Percentiles rank a stretch among this genome's conserved stretches.
These are phyloP conservation scores for Drosophila sp. DNA, from an alignment of 1,140 invertebrate genomes.

Conservation along the genomic window DNA sequence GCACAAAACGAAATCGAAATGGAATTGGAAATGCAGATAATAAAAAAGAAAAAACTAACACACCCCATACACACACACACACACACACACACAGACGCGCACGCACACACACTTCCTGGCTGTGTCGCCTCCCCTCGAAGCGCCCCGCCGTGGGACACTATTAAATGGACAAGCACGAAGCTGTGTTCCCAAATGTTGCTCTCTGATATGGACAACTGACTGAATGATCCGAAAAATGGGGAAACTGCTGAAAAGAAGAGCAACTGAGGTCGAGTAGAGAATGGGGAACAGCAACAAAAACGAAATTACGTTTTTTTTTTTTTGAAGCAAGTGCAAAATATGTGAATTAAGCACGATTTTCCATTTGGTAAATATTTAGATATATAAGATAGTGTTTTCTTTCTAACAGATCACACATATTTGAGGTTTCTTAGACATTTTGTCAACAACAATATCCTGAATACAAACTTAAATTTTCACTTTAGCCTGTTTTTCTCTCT, in stretches of 20 bases:
- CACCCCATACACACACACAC: neutral
- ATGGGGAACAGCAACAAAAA: too few relatives aligned
- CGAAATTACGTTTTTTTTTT: too few relatives aligned
- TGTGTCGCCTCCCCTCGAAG: neutral
- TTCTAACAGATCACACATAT: too few relatives aligned
- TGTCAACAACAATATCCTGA: too few relatives aligned
- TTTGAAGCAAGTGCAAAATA: too few relatives aligned
- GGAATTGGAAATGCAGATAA: conserved; percentile 45
- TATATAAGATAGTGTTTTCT: too few relatives aligned
- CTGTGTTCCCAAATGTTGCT: neutral
- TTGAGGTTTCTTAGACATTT: too few relatives aligned
- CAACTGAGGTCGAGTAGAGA: too few relatives aligned
- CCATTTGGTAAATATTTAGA: too few relatives aligned
- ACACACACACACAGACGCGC: conserved; percentile 10
- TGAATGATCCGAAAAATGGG: conserved; percentile 19
- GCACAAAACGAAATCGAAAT: conserved; percentile 36
- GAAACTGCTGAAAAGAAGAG: conserved; percentile 2
- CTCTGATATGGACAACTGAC: conserved; percentile 6
- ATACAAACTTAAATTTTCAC: too few relatives aligned
- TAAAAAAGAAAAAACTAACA: conserved; percentile 35
- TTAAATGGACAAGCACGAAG: conserved; percentile 63
- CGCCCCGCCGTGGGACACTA: conserved; percentile 42
- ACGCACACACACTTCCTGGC: neutral
- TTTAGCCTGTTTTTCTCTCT: too few relatives aligned
- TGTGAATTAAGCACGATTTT: too few relatives aligned